A percentile compares a stretch with the other conserved stretches of the same genome.
Conservation (phyloP, 2,113 vertebrate genomes). For the Hipposideros armiger region DNA sequence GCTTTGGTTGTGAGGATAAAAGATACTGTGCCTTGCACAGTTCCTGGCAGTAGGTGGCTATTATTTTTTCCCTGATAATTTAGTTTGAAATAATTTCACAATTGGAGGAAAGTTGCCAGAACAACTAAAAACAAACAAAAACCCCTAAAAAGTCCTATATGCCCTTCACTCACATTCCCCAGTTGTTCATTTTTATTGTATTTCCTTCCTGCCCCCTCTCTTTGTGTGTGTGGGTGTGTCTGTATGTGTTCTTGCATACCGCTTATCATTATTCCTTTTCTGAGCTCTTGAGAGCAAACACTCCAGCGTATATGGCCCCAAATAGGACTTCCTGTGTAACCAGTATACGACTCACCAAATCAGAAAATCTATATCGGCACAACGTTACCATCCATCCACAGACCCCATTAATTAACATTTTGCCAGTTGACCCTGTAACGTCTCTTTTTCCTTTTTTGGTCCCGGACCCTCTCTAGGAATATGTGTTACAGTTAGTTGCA, state of each 20-base stretch:
- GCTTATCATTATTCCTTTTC: not conserved
- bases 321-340: not conserved
- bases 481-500: not conserved
- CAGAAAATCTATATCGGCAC: not conserved
- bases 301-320: not conserved
- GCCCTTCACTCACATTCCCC: not conserved
- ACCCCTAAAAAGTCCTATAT: not conserved
- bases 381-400: not conserved
- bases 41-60: not conserved
- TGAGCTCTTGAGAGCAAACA: conserved; percentile 1
- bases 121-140: not conserved
- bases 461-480: not conserved
- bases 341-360: not conserved
- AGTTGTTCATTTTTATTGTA: not conserved
- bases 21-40: not conserved
- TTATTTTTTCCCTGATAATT: not conserved
- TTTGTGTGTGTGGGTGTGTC: not conserved
- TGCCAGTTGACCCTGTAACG: not conserved
- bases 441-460: not conserved
- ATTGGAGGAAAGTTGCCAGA: conserved; percentile 27
- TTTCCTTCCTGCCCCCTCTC: not conserved
- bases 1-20: not conserved
- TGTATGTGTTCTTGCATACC: not conserved
- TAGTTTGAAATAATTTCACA: conserved; percentile 57
- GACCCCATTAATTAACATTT: not conserved